Evolutionary conservation across 2,113 vertebrate species (phyloP).

Genomic region (Conger conger): DNA sequence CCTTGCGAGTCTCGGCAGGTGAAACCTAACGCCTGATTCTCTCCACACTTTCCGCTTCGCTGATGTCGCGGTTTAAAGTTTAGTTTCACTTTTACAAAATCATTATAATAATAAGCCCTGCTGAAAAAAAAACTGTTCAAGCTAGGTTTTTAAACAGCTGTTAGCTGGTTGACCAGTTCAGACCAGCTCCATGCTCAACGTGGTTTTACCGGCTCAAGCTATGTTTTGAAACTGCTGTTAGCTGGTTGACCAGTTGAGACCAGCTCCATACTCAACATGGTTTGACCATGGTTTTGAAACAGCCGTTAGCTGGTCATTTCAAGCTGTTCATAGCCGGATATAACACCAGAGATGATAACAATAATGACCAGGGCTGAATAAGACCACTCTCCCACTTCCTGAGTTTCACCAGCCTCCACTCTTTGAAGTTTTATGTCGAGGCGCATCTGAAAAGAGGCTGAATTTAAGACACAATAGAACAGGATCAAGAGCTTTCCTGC

Average conservation of each 20-base stretch:
- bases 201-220: too few species aligned
- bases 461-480: conserved; percentile 49
- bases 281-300: too few species aligned
- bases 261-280: too few species aligned
- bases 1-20: conserved; percentile 55
- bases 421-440: conserved; percentile 17
- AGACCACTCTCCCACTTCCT: conserved; percentile 41
- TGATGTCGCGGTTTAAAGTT: conserved; percentile 69
- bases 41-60: conserved; percentile 54
- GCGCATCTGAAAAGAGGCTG: conserved; percentile 39
- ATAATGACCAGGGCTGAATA: conserved; percentile 38
- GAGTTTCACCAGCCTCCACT: neutral
- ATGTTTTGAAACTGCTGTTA: too few species aligned
- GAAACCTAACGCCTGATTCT: conserved; percentile 53
- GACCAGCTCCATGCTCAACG: too few species aligned
- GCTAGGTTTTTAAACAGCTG: too few species aligned
- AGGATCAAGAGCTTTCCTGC: conserved; percentile 36
- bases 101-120: neutral
- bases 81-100: conserved; percentile 44
- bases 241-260: too few species aligned
- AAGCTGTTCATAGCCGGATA: too few species aligned
- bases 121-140: conserved; percentile 3
- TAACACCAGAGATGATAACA: too few species aligned
- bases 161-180: too few species aligned
- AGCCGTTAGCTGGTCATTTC: too few species aligned